Conservation (phyloP, 2,113 vertebrate genomes). For the Xiphophorus maculatus region DNA sequence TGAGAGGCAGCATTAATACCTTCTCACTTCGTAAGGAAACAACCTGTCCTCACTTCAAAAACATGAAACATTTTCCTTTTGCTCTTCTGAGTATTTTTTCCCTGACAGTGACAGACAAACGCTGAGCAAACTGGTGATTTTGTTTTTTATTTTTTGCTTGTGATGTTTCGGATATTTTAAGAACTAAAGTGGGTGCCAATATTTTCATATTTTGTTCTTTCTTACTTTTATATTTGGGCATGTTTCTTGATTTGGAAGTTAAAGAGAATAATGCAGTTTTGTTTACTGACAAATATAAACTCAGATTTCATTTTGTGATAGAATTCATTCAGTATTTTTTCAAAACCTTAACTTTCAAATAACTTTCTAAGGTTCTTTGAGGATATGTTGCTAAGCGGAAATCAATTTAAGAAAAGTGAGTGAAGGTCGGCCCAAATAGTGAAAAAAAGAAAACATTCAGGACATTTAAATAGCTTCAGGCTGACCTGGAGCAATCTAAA, state of each 20-base stretch:
- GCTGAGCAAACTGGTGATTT: no score
- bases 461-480: slow-evolving; percentile 1
- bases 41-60: neutral
- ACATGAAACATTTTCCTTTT: neutral
- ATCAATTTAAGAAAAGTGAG: neutral
- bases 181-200: neutral
- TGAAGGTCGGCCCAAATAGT: neutral
- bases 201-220: neutral
- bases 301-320: no score
- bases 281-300: no score
- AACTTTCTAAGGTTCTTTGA: neutral
- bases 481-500: slow-evolving; percentile 13
- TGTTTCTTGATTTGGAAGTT: neutral
- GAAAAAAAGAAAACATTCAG: neutral
- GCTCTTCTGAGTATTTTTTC: no score
- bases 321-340: neutral
- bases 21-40: neutral
- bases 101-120: no score
- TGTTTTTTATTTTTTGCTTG: no score
- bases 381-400: neutral
- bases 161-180: no score
- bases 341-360: neutral
- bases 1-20: neutral
- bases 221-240: neutral
- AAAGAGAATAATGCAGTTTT: neutral